Percentiles rank a stretch among this genome's conserved stretches.
Evolutionary conservation across 2,888 invertebrate genomes (phyloP).

Genomic region (Sinhomidia bicolor): DNA sequence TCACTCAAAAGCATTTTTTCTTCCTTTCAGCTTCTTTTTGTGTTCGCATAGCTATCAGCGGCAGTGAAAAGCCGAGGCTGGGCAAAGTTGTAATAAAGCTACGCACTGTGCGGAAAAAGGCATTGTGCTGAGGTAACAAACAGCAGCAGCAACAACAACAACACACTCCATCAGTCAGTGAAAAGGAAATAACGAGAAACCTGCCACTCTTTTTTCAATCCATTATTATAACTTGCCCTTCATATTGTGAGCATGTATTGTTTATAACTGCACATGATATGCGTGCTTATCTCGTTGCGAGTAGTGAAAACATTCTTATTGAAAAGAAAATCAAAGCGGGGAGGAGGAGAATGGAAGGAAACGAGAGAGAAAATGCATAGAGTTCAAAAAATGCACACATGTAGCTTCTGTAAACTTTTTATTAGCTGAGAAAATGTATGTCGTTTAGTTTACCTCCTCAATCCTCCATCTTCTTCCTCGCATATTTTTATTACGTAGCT

Average conservation of each 20-base stretch:
- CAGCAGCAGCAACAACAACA: background rate
- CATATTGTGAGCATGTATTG: too few relatives aligned
- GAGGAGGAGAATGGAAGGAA: background rate
- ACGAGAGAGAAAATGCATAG: background rate
- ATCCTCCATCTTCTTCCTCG: background rate
- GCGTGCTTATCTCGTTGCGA: background rate
- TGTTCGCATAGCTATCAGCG: too few relatives aligned
- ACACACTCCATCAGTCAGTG: conserved; percentile 46
- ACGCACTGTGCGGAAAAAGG: conserved; percentile 30
- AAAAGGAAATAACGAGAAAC: conserved; percentile 51
- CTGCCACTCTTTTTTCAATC: conserved; percentile 30
- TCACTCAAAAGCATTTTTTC: conserved; percentile 36
- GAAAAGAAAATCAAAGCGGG: conserved; percentile 21
- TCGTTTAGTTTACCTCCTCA: background rate
- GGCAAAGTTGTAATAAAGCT: conserved; percentile 9
- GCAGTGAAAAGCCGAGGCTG: background rate
- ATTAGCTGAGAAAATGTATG: conserved; percentile 19
- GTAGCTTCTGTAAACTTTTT: too few relatives aligned
- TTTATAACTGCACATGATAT: too few relatives aligned
- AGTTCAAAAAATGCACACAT: conserved; percentile 38
- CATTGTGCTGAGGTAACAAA: conserved; percentile 32
- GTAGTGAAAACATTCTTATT: conserved; percentile 10
- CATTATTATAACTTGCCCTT: background rate
- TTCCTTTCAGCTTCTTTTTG: conserved; percentile 31
- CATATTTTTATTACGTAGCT: conserved; percentile 48